phyloP scores from a whole-genome alignment of 2,113 vertebrate species.

The Oryzias javanicus region DNA sequence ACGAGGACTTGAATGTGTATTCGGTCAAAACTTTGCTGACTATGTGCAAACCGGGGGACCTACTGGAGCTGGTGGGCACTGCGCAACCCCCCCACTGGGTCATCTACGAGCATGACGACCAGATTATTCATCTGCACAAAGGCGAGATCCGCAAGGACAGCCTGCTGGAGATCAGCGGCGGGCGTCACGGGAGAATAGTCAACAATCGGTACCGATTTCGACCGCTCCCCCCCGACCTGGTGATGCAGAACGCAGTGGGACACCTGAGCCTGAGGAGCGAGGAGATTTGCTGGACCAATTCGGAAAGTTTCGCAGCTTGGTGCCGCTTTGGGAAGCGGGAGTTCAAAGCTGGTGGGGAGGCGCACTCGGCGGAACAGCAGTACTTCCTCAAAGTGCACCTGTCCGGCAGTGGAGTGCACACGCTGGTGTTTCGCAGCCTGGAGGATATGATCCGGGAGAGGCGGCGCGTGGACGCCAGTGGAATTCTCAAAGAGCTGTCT shows the following conservation, averaged over 20 bases:
- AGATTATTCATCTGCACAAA: slow-evolving; percentile 93
- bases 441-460: slow-evolving; percentile 97
- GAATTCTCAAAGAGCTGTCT: slow-evolving; percentile 90
- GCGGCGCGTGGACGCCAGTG: slow-evolving; percentile 91
- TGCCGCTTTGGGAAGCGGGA: slow-evolving; percentile 98
- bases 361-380: slow-evolving; percentile 84
- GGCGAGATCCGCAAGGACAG: slow-evolving; percentile 97
- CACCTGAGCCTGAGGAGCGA: slow-evolving; percentile 92
- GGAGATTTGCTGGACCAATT: slow-evolving; percentile 98
- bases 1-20: slow-evolving; percentile 90
- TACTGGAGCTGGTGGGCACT: slow-evolving; percentile 90
- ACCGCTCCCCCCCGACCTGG: slow-evolving; percentile 91
- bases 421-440: slow-evolving; percentile 91
- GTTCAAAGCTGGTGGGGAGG: slow-evolving; percentile 96
- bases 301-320: slow-evolving; percentile 99
- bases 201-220: slow-evolving; percentile 97
- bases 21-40: slow-evolving; percentile 87
- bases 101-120: slow-evolving; percentile 89
- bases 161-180: slow-evolving; percentile 87
- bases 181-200: slow-evolving; percentile 91
- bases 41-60: slow-evolving; percentile 94
- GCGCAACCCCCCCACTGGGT: slow-evolving; percentile 93
- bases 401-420: slow-evolving; percentile 88
- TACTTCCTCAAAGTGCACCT: slow-evolving; percentile 96
- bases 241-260: slow-evolving; percentile 96